Base-by-base conservation (phyloP, 2,797 vertebrate genomes). In the Takifugu ocellatus region DNA sequence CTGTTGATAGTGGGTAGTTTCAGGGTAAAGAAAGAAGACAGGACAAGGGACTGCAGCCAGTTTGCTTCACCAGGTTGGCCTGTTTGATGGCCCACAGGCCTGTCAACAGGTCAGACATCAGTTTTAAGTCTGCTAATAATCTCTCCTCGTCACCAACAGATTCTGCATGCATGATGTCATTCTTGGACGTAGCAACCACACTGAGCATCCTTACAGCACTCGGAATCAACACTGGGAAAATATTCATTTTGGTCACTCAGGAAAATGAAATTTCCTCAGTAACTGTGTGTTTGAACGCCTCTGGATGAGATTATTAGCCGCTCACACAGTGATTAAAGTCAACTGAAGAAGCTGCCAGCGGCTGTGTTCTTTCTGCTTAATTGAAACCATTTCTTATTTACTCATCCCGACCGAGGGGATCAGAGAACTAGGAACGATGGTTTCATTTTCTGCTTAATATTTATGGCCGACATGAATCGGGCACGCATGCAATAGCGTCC, bases 351-450 rank as follows among this genome's bases (percentile, higher is more conserved):
- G 78, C 66, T 21, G 78, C 88, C 82, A 33, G 68, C 59, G 82
- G 87, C 79, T 77, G 75, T 77, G 74, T 87, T 87, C 78, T 75
- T 76, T 11, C 64, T 9, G 63, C 73, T 79, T 89, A 89, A 90
- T 90, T 84, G 87, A 90, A 91, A 85, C 74, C 81, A 72, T 84
- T 84, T 74, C 82, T 85, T 91, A 89, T 91, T 91, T 90, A 88
- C 89, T 89, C 84, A 84, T 84, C 68, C 80, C 59, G 59, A 74
- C 62, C 44, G 58, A 72, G 65, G 66, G 70, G 81, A 87, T 83
- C 72, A 74, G 70, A 70, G 63, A 68, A 68, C 74, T 73, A 70
- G 71, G 63, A 68, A 68, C 83, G 74, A 68, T 47, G 25, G 68
- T 66, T 83, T 71, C 68, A 71, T 64, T 70, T 81, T 65, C 61